phyloP scores from a whole-genome alignment of 1,140 invertebrate species.

The Lineus longissimus region DNA sequence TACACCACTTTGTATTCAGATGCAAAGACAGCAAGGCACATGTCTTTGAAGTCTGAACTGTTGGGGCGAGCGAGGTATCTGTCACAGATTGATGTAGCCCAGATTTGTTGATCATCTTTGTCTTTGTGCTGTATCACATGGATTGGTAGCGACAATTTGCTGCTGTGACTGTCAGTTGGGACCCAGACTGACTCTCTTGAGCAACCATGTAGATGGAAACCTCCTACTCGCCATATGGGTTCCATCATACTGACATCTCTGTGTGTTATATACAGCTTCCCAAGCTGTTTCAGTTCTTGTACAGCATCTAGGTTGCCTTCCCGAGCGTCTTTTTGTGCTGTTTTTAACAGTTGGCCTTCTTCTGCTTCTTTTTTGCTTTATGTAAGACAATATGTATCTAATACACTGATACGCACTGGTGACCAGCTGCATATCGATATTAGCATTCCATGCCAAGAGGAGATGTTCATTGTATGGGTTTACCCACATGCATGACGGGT shows the following conservation, averaged over 20 bases:
- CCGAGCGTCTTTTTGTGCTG: slow-evolving; percentile 12
- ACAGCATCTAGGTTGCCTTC: slow-evolving; percentile 16
- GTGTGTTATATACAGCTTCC: slow-evolving; percentile 14
- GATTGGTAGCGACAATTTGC: slow-evolving; percentile 1
- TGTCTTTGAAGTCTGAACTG: slow-evolving; percentile 8
- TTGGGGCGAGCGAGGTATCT: slow-evolving; percentile 13
- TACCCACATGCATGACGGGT: slow-evolving; percentile 4
- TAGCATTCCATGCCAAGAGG: slow-evolving; percentile 15
- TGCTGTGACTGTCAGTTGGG: neutral
- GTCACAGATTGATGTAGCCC: slow-evolving; percentile 11
- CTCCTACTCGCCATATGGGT: slow-evolving; percentile 13
- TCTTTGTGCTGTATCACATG: neutral
- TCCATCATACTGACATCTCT: slow-evolving; percentile 18
- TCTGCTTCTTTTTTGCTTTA: slow-evolving; percentile 18
- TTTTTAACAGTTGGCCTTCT: slow-evolving; percentile 5
- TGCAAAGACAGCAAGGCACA: slow-evolving; percentile 19
- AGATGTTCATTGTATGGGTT: slow-evolving; percentile 14
- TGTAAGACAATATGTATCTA: slow-evolving; percentile 15
- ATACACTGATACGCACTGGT: slow-evolving; percentile 16
- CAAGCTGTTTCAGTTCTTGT: slow-evolving; percentile 13
- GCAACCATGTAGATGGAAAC: slow-evolving; percentile 12
- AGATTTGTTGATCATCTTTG: slow-evolving; percentile 10
- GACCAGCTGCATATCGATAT: slow-evolving; percentile 19
- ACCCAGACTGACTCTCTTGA: slow-evolving; percentile 10
- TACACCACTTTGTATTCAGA: slow-evolving; percentile 16